Conservation (phyloP, 2,113 vertebrate genomes). For the Brachypodius melanocephalos region DNA sequence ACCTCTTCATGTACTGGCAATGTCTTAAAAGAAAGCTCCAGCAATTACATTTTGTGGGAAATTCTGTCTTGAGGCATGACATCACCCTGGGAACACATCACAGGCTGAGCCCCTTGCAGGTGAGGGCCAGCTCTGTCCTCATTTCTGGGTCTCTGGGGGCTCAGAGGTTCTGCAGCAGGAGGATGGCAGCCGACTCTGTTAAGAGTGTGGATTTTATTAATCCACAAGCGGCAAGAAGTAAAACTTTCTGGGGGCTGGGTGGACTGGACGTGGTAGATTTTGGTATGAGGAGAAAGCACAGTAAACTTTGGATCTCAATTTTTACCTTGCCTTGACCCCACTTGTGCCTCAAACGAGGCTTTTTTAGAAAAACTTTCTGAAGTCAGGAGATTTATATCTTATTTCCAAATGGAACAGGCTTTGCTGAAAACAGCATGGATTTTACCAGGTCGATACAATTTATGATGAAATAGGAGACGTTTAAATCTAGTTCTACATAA, state of each 20-base stretch:
- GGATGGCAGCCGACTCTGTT: not conserved
- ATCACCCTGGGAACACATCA: not conserved
- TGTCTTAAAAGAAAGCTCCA: not conserved
- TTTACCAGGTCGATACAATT: constrained; percentile 36
- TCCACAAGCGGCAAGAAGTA: not conserved
- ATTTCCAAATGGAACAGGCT: constrained; percentile 20
- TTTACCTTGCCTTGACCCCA: not conserved
- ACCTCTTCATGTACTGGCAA: not conserved
- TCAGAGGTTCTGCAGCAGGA: not conserved
- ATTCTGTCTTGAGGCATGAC: accelerated
- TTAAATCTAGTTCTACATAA: constrained; percentile 9
- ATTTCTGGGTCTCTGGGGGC: not conserved
- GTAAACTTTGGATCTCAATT: not conserved
- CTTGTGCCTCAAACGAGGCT: not conserved
- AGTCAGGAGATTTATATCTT: not conserved
- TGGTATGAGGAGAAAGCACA: not conserved
- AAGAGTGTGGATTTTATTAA: not conserved
- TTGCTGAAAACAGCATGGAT: not conserved
- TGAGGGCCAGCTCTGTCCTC: not conserved
- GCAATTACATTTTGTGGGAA: not conserved
- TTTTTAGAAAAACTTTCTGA: not conserved
- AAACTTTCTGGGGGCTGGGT: not conserved
- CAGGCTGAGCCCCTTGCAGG: not conserved
- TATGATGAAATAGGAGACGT: not conserved
- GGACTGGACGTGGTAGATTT: not conserved